phyloP scores from a whole-genome alignment of 2,797 vertebrate species.

The Varecia variegata region DNA sequence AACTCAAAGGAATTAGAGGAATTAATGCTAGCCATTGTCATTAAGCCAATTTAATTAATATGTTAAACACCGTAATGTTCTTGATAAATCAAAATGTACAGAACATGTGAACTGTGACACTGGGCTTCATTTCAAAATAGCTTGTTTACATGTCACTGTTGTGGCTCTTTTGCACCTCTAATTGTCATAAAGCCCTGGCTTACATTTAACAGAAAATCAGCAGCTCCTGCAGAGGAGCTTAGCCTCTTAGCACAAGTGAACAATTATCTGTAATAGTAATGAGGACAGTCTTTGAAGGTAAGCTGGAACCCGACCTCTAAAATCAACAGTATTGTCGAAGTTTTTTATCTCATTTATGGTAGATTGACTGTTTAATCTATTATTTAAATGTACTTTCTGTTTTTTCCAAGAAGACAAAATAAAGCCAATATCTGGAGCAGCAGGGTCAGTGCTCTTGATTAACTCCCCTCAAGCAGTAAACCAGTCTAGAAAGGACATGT shows the following conservation, averaged over 20 bases:
- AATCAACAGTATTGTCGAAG: neutral
- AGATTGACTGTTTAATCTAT: neutral
- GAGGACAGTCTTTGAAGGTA: neutral
- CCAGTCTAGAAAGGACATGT: neutral
- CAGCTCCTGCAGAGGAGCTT: neutral
- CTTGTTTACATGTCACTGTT: neutral
- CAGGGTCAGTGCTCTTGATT: neutral
- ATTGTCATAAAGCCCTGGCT: slow-evolving; percentile 4
- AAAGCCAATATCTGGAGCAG: neutral
- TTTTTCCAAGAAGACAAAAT: neutral
- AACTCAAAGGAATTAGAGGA: neutral
- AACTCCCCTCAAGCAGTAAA: neutral
- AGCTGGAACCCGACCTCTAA: neutral
- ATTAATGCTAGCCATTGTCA: neutral
- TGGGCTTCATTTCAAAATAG: neutral
- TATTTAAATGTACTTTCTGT: neutral
- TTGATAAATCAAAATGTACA: slow-evolving; percentile 28
- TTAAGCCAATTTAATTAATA: neutral
- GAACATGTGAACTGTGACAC: neutral
- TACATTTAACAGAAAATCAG: slow-evolving; percentile 29
- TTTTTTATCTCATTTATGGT: neutral
- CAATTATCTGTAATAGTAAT: neutral
- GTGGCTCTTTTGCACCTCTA: neutral
- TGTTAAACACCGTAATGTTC: slow-evolving; percentile 11
- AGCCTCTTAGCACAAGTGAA: neutral